Base-by-base conservation (phyloP, 2,113 vertebrate genomes). In the Aleadryas rufinucha region DNA sequence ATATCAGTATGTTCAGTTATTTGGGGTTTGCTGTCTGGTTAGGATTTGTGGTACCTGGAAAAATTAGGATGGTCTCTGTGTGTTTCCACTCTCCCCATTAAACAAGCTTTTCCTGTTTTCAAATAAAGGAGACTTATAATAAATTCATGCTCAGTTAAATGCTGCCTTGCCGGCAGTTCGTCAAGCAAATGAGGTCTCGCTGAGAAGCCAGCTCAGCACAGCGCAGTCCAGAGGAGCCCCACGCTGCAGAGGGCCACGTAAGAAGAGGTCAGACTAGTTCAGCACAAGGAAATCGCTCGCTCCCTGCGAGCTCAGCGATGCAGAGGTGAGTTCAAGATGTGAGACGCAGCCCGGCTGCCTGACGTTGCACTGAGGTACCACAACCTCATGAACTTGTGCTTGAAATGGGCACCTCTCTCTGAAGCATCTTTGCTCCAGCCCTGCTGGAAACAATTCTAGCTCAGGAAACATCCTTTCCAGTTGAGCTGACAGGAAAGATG, bases 71-170 rank as follows among this genome's bases (percentile, higher is more conserved):
- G 56, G 30, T 77, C 45, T 93, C 22, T 87, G 68, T 5, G 52
- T 30, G 24, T 95, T 97, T 95, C 86, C 91, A 52, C 72, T 90
- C 85, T 85, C 63, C 28, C 76, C 19, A 86, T 81, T 75, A 78
- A 95, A 92, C 94, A 26, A 91, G 96, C 83, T 97, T 95, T 96
- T 96, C 96, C 93, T 84, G 96, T 94, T 95, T 54, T 63, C 66
- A 87, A 89, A 71, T 44, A 95, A 84, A 96, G 52, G 69, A 70
- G 76, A 15, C 76, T 70, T 3, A 8, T 92, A 95, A 92, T 87
- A 56, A 65, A 95, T 90, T 95, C 86, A 81, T 27, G 31, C 84
- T 70, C 11, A 5, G 86, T 80, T 81, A 95, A 97, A 78, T 47
- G 86, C 60, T 95, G 86, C 93, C 96, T 92, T 81, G 72, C 63